Conservation (phyloP, 2,888 invertebrate species). For the Chrysolina oricalcia region DNA sequence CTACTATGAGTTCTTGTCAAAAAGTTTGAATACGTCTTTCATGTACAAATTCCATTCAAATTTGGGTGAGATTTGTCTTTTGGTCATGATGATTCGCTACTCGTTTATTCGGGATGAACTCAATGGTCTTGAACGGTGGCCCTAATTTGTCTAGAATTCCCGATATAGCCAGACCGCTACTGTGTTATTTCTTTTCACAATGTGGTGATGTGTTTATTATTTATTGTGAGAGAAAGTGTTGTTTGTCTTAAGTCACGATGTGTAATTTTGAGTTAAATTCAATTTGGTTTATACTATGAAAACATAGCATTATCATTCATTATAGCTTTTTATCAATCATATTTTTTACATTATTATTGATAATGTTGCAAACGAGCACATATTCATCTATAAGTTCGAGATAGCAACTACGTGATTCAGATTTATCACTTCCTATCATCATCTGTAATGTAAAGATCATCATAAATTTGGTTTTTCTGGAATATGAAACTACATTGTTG, state of each 20-base stretch:
- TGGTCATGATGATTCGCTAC: too few relatives aligned
- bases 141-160: background rate
- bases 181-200: background rate
- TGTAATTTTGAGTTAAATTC: conserved; percentile 37
- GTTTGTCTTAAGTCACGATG: conserved; percentile 30
- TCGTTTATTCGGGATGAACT: too few relatives aligned
- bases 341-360: background rate
- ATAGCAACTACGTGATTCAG: background rate
- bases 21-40: too few relatives aligned
- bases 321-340: conserved; percentile 15
- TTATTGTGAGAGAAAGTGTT: conserved; percentile 36
- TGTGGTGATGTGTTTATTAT: conserved; percentile 21
- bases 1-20: too few relatives aligned
- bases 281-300: conserved; percentile 28
- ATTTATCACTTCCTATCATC: background rate
- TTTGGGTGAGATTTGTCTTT: background rate
- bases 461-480: background rate
- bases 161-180: background rate
- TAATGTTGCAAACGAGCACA: background rate
- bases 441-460: background rate
- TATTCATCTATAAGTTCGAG: background rate
- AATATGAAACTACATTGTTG: too few relatives aligned
- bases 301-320: conserved; percentile 29
- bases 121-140: too few relatives aligned
- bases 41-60: background rate